phyloP scores from a whole-genome alignment of 2,797 vertebrate species.

The Loris lydekkerianus region DNA sequence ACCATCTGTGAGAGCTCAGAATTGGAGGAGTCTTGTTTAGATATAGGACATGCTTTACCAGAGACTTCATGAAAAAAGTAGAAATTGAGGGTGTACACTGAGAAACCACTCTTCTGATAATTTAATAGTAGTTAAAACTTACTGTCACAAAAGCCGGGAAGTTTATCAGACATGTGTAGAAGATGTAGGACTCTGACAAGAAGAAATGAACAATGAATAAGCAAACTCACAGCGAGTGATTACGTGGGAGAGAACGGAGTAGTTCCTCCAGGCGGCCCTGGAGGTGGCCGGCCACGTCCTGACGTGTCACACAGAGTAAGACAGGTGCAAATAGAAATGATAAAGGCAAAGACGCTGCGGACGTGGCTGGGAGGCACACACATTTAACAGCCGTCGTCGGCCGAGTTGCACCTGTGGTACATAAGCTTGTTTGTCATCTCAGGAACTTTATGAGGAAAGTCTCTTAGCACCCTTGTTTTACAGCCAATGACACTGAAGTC shows the following conservation, averaged over 20 bases:
- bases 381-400: not conserved
- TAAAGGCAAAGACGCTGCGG: not conserved
- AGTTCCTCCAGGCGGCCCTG: not conserved
- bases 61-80: constrained; percentile 2
- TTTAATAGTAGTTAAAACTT: not conserved
- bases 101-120: constrained; percentile 37
- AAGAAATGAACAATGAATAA: not conserved
- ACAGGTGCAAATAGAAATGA: not conserved
- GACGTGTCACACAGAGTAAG: not conserved
- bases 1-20: not conserved
- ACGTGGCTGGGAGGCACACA: not conserved
- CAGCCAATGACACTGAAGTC: not conserved
- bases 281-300: not conserved
- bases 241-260: not conserved
- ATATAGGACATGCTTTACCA: not conserved
- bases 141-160: not conserved
- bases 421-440: not conserved
- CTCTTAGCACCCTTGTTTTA: not conserved
- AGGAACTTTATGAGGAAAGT: not conserved
- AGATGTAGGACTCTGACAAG: not conserved
- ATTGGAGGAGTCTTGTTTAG: not conserved
- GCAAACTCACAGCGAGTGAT: no score
- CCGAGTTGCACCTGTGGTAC: not conserved
- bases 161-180: not conserved
- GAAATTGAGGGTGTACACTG: not conserved